Percentiles rank a stretch among this genome's conserved stretches.
Conservation (phyloP, 2,797 vertebrate species). For the Pseudochirops cupreus region DNA sequence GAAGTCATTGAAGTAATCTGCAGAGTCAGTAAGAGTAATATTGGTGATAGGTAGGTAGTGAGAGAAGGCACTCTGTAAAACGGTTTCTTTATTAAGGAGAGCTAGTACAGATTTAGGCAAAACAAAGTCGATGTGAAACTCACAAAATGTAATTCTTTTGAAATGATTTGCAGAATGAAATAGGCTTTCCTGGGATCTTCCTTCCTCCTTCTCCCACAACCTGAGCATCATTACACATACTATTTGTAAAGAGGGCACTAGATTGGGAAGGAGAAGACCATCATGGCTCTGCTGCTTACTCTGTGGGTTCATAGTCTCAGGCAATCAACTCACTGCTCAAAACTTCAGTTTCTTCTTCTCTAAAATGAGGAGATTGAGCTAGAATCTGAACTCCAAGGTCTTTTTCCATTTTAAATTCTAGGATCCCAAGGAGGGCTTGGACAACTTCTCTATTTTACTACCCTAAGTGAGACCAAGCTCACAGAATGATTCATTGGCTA, state of each 20-base stretch:
- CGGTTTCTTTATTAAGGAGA: not conserved
- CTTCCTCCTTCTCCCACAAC: not conserved
- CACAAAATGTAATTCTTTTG: not conserved
- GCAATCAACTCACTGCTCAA: not conserved
- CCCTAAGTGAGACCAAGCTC: not conserved
- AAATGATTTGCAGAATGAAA: not conserved
- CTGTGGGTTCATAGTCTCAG: not conserved
- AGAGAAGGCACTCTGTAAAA: not conserved
- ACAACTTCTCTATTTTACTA: not conserved
- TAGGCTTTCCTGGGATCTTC: not conserved
- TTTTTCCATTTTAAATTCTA: not conserved
- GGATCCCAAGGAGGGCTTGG: not conserved
- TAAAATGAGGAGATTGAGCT: not conserved
- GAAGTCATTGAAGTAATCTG: not conserved
- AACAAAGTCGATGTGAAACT: not conserved
- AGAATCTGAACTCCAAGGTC: not conserved
- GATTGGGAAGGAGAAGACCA: not conserved
- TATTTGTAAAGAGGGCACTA: not conserved
- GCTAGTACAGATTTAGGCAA: not conserved
- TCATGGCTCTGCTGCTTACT: not conserved
- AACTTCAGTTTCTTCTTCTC: not conserved
- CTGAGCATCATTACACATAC: not conserved
- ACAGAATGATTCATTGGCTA: not conserved
- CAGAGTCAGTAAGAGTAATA: not conserved
- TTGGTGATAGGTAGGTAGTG: not conserved